A percentile compares a stretch with the other conserved stretches of the same genome.
Evolutionary conservation across 1,140 invertebrate species (phyloP).

Genomic region (Antheraea pernyi): DNA sequence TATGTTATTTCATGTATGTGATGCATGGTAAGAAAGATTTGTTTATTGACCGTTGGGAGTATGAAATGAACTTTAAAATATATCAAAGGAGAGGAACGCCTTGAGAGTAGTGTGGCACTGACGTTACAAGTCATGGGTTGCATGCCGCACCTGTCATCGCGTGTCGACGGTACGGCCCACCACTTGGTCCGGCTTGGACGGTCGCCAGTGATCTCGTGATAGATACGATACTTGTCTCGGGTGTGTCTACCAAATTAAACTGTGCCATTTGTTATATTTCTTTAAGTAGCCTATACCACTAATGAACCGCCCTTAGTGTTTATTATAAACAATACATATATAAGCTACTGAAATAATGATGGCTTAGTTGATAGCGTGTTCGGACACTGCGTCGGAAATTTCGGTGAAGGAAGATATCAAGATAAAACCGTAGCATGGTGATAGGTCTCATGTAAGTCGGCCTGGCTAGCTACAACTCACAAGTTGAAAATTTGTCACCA

Average conservation of each 20-base stretch:
- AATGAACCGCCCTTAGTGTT: conserved; percentile 45
- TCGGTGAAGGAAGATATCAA: too few species aligned
- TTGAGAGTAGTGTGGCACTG: conserved; percentile 40
- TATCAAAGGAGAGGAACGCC: conserved; percentile 47
- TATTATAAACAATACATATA: not conserved
- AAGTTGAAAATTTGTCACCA: too few species aligned
- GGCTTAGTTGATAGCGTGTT: too few species aligned
- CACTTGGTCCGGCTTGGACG: conserved; percentile 66
- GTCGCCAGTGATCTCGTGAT: conserved; percentile 66
- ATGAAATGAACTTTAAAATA: conserved; percentile 10
- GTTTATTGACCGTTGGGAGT: conserved; percentile 20
- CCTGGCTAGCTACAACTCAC: too few species aligned
- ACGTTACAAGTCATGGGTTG: conserved; percentile 58
- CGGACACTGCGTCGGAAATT: too few species aligned
- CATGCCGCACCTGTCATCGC: conserved; percentile 57
- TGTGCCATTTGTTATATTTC: conserved; percentile 74
- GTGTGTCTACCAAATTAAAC: conserved; percentile 77
- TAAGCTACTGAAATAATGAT: not conserved
- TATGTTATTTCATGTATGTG: conserved; percentile 20
- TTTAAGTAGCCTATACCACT: conserved; percentile 59
- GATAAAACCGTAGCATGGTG: too few species aligned
- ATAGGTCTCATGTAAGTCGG: too few species aligned
- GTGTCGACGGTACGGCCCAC: conserved; percentile 66
- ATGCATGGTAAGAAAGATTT: conserved; percentile 13
- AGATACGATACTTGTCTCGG: conserved; percentile 65